A percentile compares a stretch with the other conserved stretches of the same genome.
phyloP scores from a whole-genome alignment of 2,797 vertebrate genomes.

The Ciconia nigra region DNA sequence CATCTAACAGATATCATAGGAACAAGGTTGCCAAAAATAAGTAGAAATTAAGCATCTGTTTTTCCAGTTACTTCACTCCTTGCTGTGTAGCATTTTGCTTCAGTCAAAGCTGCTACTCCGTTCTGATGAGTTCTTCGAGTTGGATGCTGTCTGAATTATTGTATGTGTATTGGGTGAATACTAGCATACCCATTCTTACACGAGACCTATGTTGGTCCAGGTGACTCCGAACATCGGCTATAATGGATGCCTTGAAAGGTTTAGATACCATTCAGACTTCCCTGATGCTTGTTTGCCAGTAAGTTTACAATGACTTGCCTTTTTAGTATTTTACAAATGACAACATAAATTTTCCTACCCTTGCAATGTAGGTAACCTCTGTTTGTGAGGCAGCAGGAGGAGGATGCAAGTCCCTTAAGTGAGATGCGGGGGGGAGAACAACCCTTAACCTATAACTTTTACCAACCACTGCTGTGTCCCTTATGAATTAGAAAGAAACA shows the following conservation, averaged over 20 bases:
- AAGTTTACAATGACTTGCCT: background rate
- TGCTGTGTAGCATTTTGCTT: background rate
- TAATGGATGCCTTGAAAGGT: background rate
- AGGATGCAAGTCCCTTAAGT: background rate
- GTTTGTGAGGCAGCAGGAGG: background rate
- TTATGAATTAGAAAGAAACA: conserved; percentile 46
- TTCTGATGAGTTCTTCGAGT: background rate
- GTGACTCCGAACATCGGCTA: background rate
- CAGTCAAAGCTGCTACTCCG: background rate
- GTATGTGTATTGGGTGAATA: background rate
- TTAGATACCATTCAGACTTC: background rate
- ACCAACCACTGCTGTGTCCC: background rate
- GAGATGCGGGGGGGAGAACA: background rate
- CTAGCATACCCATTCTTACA: background rate
- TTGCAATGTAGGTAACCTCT: background rate
- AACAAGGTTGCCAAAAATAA: conserved; percentile 30
- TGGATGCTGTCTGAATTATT: background rate
- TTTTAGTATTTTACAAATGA: background rate
- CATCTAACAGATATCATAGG: background rate
- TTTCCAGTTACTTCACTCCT: background rate
- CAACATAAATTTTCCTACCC: background rate
- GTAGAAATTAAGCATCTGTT: conserved; percentile 25
- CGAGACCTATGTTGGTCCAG: background rate
- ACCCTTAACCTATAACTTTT: conserved; percentile 27
- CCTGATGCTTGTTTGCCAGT: background rate